Evolutionary conservation across 2,888 invertebrate species (phyloP).

Genomic region (Drosophila suboccidentalis): DNA sequence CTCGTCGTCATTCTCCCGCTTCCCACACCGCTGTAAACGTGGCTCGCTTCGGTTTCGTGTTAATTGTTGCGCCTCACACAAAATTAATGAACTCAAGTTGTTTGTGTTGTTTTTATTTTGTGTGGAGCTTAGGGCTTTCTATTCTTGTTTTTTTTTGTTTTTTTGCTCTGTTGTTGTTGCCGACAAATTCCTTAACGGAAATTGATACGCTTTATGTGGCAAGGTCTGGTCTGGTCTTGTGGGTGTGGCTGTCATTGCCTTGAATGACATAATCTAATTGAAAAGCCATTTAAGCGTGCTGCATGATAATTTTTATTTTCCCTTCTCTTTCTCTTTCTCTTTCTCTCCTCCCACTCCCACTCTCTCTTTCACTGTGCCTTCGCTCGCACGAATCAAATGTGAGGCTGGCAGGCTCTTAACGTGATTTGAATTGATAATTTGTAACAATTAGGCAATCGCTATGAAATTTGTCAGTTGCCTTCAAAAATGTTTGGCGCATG

Average conservation of each 20-base stretch:
- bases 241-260: constrained; percentile 57
- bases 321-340: background rate
- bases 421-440: constrained; percentile 81
- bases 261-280: constrained; percentile 82
- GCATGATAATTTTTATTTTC: constrained; percentile 74
- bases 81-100: constrained; percentile 80
- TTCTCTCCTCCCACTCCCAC: background rate
- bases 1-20: background rate
- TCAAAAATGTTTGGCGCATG: constrained; percentile 44
- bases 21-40: constrained; percentile 9
- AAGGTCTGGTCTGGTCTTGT: background rate
- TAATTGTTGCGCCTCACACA: constrained; percentile 80
- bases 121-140: constrained; percentile 25
- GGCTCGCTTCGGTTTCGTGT: constrained; percentile 69
- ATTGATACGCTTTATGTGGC: constrained; percentile 71
- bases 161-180: constrained; percentile 17
- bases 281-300: constrained; percentile 81
- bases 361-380: background rate
- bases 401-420: constrained; percentile 48
- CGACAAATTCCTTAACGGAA: constrained; percentile 74
- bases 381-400: constrained; percentile 8
- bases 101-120: constrained; percentile 70
- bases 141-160: constrained; percentile 20
- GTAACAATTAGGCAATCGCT: constrained; percentile 67
- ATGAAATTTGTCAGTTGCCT: constrained; percentile 52